phyloP scores from a whole-genome alignment of 2,113 vertebrate species.

The Falco punctatus region DNA sequence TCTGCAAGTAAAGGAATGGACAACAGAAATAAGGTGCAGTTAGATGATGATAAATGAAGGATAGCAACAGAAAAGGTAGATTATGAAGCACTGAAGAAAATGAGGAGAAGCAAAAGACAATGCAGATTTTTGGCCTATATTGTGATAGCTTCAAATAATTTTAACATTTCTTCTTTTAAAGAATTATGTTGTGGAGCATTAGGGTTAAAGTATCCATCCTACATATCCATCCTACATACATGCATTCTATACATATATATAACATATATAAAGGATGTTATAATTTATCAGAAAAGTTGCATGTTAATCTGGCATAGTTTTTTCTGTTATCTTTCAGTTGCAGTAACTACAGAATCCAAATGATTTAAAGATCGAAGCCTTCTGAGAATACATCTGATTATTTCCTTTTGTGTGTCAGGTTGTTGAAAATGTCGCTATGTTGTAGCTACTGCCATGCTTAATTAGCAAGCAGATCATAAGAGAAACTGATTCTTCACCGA shows the following conservation, averaged over 20 bases:
- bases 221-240: no score
- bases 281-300: slow-evolving; percentile 36
- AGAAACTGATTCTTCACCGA: slow-evolving; percentile 80
- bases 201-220: neutral
- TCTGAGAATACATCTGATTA: neutral
- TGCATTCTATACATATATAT: no score
- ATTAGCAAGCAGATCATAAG: slow-evolving; percentile 65
- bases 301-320: neutral
- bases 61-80: neutral
- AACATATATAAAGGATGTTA: neutral
- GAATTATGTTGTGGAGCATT: neutral
- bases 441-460: slow-evolving; percentile 34
- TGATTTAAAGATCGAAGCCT: neutral
- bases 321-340: neutral
- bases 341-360: neutral
- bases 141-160: neutral
- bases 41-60: neutral
- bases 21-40: neutral
- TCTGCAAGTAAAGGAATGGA: neutral
- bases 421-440: slow-evolving; percentile 31
- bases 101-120: neutral
- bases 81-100: neutral
- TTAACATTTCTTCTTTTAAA: neutral
- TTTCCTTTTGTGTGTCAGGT: neutral
- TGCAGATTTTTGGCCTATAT: neutral